Evolutionary conservation across 2,888 invertebrate species (phyloP), one percentile per base, ranked within the genome.

Genomic region (Caenorhabditis sulstoni): DNA sequence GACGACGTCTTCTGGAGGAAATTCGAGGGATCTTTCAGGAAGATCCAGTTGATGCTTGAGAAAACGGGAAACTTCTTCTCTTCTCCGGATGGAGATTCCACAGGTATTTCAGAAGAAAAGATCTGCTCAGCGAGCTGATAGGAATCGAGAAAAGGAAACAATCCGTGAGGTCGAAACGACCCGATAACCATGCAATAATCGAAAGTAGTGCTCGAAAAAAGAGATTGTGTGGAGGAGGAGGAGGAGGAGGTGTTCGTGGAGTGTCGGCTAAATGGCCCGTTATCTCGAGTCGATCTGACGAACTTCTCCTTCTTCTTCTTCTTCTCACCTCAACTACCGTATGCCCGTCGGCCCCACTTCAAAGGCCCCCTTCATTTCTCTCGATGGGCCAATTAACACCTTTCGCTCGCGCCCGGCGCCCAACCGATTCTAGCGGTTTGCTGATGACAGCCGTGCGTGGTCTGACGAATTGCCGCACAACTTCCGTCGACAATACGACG

Each of bases 381-480:
- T 44, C 61, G 41, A 47, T 55, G 35, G 53, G 59, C 70, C 70
- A 71, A 71, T 71, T 71, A 71, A 71, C 70, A 71, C 70, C 70
- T 71, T 71, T 49, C 29, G 14, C n/a, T 53, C 14, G n/a, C 47
- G 29, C 23, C 50, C 44, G 4, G 20, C 29, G 22, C 50, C 58
- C n/a, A 57, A 41, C 39, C 44, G 37, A 23, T 53, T 55, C 16
- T 55, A 55, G 57, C 57, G 57, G 57, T 57, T 57, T 16, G 55
- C 39, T 68, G 29, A 29, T 59, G 59, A 61, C 70, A 70, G 61
- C 70, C 70, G 70, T 61, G 70, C 45, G 7, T 7, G 29, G 29
- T 29, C 44, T 18, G 61, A 37, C 55, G 37, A 18, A n/a, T 20
- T 4, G 22, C 11, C 18, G 41, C 12, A 41, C 2, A 41, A 41